Evolutionary conservation across 2,888 invertebrate genomes (phyloP).

Genomic region (Notodonta ziczac): DNA sequence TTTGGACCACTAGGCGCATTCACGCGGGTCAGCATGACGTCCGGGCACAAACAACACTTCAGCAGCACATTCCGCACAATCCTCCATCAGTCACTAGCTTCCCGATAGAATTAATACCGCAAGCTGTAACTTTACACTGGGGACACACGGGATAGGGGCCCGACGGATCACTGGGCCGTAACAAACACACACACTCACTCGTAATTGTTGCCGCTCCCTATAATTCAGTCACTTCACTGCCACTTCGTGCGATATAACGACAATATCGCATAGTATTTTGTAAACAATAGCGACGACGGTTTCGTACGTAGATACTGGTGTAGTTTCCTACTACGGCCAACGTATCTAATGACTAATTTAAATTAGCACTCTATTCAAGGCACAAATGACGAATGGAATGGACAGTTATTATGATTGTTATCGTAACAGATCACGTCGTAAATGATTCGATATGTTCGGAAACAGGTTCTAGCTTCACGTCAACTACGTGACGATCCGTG

Average conservation of each 20-base stretch:
- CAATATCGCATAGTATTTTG: constrained; percentile 65
- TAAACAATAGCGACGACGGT: constrained; percentile 65
- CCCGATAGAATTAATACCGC: constrained; percentile 52
- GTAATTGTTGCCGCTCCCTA: constrained; percentile 67
- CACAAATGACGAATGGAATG: constrained; percentile 39
- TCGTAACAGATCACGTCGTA: constrained; percentile 56
- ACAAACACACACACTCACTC: constrained; percentile 73
- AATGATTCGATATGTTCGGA: constrained; percentile 64
- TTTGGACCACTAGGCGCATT: constrained; percentile 65
- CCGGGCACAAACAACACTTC: constrained; percentile 56
- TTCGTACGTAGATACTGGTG: constrained; percentile 46
- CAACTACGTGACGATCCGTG: constrained; percentile 63
- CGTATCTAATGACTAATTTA: constrained; percentile 25
- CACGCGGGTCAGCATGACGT: constrained; percentile 72
- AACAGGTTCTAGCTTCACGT: constrained; percentile 52
- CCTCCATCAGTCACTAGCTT: constrained; percentile 75
- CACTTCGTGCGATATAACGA: constrained; percentile 57
- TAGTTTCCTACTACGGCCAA: constrained; percentile 36
- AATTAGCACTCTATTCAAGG: constrained; percentile 30
- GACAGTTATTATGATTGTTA: constrained; percentile 44
- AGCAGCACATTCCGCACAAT: constrained; percentile 62
- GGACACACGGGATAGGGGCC: constrained; percentile 58
- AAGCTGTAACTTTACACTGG: constrained; percentile 63
- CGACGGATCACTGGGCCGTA: constrained; percentile 70
- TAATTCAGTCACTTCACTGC: constrained; percentile 64